Conservation (phyloP, 2,113 vertebrate species). For the Notothenia rossii region DNA sequence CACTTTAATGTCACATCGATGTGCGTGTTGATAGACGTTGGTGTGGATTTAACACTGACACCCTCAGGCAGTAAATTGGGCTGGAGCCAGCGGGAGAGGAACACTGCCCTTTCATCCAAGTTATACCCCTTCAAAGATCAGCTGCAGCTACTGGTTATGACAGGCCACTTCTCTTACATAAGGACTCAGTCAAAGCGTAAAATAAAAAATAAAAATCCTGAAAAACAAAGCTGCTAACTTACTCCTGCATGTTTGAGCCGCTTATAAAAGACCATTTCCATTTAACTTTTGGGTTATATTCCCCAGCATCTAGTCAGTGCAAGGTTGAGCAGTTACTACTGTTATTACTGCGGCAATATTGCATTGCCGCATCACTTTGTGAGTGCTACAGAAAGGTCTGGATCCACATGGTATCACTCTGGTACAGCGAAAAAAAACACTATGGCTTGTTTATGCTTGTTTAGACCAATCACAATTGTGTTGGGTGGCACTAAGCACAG, state of each 20-base stretch:
- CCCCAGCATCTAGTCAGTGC: no score
- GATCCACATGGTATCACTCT: no score
- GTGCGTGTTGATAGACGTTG: slow-evolving; percentile 38
- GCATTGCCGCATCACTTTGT: no score
- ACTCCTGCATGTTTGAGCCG: neutral
- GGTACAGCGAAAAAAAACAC: no score
- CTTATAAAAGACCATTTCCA: neutral
- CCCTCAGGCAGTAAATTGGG: slow-evolving; percentile 32
- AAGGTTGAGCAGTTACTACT: no score
- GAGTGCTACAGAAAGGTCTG: no score
- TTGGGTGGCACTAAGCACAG: no score
- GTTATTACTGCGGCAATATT: no score
- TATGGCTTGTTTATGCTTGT: no score
- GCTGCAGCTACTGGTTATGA: slow-evolving; percentile 30
- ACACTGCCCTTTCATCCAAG: slow-evolving; percentile 20
- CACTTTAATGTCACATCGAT: slow-evolving; percentile 57
- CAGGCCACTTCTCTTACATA: slow-evolving; percentile 13
- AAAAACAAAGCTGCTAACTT: neutral
- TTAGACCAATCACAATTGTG: no score
- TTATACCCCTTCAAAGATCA: slow-evolving; percentile 24
- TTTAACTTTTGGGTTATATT: neutral
- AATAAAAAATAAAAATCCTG: neutral
- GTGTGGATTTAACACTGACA: slow-evolving; percentile 50
- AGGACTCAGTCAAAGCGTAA: neutral
- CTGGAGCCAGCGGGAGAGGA: slow-evolving; percentile 44